phyloP scores from a whole-genome alignment of 2,888 invertebrate genomes.

The Microplitis deprimator region DNA sequence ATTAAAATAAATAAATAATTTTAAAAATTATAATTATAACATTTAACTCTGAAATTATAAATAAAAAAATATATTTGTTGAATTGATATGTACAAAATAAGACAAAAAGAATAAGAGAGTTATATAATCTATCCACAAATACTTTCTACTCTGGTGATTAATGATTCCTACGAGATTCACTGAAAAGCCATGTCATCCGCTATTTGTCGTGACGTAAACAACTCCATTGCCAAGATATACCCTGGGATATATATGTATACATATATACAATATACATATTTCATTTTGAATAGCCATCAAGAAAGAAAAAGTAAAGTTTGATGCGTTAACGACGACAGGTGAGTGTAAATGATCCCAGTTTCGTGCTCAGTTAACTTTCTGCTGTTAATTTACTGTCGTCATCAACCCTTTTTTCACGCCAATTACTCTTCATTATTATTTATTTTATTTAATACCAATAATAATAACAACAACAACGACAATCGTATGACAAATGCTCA shows the following conservation, averaged over 20 bases:
- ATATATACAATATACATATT: constrained; percentile 26
- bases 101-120: constrained; percentile 10
- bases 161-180: constrained; percentile 51
- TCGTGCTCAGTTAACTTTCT: constrained; percentile 21
- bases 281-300: constrained; percentile 34
- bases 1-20: background rate
- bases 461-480: constrained; percentile 1
- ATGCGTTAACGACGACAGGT: constrained; percentile 50
- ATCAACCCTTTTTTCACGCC: constrained; percentile 14
- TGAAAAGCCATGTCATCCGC: constrained; percentile 55
- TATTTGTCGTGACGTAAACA: constrained; percentile 55
- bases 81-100: too few species aligned
- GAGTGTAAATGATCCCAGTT: constrained; percentile 46
- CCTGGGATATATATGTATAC: constrained; percentile 20
- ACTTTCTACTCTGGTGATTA: constrained; percentile 47
- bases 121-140: constrained; percentile 30
- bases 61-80: too few species aligned
- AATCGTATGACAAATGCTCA: constrained; percentile 3
- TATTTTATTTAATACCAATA: constrained; percentile 15
- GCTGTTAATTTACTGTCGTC: constrained; percentile 31
- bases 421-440: constrained; percentile 6
- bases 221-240: constrained; percentile 47
- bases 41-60: too few species aligned
- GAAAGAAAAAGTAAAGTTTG: constrained; percentile 40
- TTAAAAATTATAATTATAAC: background rate